A percentile compares a stretch with the other conserved stretches of the same genome.
These are phyloP conservation scores for Xanthia icteritia DNA, from an alignment of 2,888 invertebrate species.

Conservation along the genomic window DNA sequence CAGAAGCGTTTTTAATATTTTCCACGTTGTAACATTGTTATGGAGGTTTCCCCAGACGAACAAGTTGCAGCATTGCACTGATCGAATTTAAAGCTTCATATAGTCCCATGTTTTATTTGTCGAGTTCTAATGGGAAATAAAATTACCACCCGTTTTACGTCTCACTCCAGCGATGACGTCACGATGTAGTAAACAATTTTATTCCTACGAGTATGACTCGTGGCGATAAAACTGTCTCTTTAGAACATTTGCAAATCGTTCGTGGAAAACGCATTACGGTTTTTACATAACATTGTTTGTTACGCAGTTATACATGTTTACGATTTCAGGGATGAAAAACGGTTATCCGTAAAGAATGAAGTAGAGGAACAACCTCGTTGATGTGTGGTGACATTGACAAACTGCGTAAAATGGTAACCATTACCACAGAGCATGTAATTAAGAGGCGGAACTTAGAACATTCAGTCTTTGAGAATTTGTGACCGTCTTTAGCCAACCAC, in stretches of 20 bases:
- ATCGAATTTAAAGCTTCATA: background rate
- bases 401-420: conserved; percentile 39
- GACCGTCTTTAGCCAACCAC: no score
- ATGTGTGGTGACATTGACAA: conserved; percentile 60
- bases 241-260: conserved; percentile 27
- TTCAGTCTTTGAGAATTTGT: no score
- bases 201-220: conserved; percentile 32
- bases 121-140: conserved; percentile 23
- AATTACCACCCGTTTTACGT: conserved; percentile 19
- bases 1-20: background rate
- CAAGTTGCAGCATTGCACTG: conserved; percentile 6
- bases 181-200: conserved; percentile 45
- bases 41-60: background rate
- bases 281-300: conserved; percentile 32
- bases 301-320: conserved; percentile 44
- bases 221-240: conserved; percentile 30
- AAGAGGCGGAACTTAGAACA: no score
- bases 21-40: conserved; percentile 21
- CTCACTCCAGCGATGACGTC: conserved; percentile 24
- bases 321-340: conserved; percentile 43
- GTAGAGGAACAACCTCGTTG: conserved; percentile 40
- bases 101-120: conserved; percentile 6
- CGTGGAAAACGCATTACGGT: conserved; percentile 11
- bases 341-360: conserved; percentile 38
- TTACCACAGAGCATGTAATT: no score